Conservation (phyloP, 2,797 vertebrate genomes). For the Harpagifer antarcticus region DNA sequence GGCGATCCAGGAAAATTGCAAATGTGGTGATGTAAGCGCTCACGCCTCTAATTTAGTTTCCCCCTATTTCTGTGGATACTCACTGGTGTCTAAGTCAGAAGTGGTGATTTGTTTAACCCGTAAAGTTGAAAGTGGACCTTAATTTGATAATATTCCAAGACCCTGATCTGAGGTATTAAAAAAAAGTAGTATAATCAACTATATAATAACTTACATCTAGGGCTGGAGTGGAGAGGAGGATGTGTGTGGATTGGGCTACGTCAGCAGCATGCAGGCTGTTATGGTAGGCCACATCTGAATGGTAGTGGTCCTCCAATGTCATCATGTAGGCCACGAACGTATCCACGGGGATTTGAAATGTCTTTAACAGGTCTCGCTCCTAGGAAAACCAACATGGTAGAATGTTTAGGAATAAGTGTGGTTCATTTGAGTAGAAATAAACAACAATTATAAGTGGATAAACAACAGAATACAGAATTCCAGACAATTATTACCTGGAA, state of each 20-base stretch:
- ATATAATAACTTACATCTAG: constrained; percentile 90
- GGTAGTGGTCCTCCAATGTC: constrained; percentile 98
- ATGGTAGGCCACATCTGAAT: constrained; percentile 96
- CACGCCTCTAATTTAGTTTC: constrained; percentile 31
- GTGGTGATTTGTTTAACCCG: not conserved
- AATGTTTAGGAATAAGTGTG: not conserved
- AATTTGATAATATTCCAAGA: constrained; percentile 1
- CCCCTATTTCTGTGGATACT: constrained; percentile 24
- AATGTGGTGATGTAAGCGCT: constrained; percentile 27
- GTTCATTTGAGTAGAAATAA: too few species aligned
- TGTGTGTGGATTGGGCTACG: constrained; percentile 97
- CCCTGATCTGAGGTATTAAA: not conserved
- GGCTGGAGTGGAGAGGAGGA: constrained; percentile 96
- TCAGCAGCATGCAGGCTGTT: constrained; percentile 98
- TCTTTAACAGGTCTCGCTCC: constrained; percentile 97
- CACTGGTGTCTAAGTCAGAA: constrained; percentile 1
- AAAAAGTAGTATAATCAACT: not conserved
- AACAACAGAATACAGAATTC: not conserved
- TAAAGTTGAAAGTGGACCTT: not conserved
- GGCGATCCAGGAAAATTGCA: constrained; percentile 29
- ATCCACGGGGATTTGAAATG: constrained; percentile 95
- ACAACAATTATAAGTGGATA: rapidly evolving
- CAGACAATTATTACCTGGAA: constrained; percentile 89
- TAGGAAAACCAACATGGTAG: constrained; percentile 50
- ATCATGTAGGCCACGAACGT: constrained; percentile 98